Percentiles rank a stretch among this genome's conserved stretches.
Conservation (phyloP, 2,888 invertebrate species). For the Diaphora mendica region DNA sequence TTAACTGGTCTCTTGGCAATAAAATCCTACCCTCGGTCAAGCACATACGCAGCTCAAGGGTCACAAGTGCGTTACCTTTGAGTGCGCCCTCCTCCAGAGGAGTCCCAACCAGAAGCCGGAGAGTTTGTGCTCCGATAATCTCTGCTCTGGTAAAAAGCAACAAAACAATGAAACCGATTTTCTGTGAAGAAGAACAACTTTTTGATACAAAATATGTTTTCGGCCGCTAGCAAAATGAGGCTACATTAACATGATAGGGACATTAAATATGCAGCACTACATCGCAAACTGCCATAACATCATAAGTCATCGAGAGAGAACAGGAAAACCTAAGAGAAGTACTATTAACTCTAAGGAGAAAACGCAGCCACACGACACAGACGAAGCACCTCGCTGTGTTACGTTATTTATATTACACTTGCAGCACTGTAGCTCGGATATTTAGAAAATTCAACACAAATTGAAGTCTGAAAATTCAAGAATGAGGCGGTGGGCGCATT, state of each 20-base stretch:
- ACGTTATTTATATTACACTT: not conserved
- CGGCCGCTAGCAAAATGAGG: not conserved
- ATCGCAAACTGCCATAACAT: not conserved
- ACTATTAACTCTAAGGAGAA: no score
- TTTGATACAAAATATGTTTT: not conserved
- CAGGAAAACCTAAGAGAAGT: no score
- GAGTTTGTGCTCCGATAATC: not conserved
- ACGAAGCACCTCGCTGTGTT: not conserved
- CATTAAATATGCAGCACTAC: not conserved
- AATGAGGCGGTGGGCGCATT: constrained; percentile 45
- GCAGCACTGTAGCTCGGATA: constrained; percentile 5
- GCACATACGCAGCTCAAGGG: no score
- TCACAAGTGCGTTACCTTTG: no score
- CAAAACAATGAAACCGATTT: not conserved
- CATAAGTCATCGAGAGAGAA: not conserved
- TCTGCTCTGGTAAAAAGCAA: no score
- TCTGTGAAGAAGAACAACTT: no score
- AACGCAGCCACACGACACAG: not conserved
- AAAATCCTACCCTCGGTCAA: no score
- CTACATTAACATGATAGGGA: not conserved
- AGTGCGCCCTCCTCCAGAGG: no score
- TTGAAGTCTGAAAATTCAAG: constrained; percentile 46
- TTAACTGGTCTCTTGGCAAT: no score
- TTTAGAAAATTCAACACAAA: constrained; percentile 26
- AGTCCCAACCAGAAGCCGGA: no score